Percentiles rank a stretch among this genome's conserved stretches.
Conservation (phyloP, 2,113 vertebrate species). For the Pluvialis apricaria region DNA sequence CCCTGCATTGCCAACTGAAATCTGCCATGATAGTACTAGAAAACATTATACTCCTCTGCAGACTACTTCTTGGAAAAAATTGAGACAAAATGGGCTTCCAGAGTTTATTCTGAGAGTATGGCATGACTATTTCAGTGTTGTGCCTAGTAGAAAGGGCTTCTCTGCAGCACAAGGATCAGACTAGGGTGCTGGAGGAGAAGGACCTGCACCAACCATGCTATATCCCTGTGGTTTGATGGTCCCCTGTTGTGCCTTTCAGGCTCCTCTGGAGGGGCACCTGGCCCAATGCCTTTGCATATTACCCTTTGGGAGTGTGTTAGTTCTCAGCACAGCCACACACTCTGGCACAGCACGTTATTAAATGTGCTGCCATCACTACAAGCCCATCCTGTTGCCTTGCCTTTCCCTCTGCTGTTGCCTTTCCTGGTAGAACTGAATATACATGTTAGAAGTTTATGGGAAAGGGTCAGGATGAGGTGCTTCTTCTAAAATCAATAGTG, state of each 20-base stretch:
- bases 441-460: neutral
- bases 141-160: neutral
- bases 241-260: neutral
- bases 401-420: neutral
- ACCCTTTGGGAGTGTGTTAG: neutral
- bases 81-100: neutral
- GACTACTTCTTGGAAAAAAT: neutral
- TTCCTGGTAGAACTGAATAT: neutral
- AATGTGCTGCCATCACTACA: rapidly evolving
- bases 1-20: neutral
- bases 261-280: neutral
- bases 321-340: neutral
- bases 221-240: neutral
- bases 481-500: neutral
- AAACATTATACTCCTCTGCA: neutral
- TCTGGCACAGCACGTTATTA: neutral
- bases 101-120: neutral
- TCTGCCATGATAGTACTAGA: neutral
- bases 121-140: neutral
- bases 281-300: neutral
- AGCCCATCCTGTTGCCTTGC: neutral
- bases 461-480: neutral
- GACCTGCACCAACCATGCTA: neutral
- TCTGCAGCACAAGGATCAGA: neutral
- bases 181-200: neutral